phyloP scores from a whole-genome alignment of 2,113 vertebrate species.

The Aleadryas rufinucha region DNA sequence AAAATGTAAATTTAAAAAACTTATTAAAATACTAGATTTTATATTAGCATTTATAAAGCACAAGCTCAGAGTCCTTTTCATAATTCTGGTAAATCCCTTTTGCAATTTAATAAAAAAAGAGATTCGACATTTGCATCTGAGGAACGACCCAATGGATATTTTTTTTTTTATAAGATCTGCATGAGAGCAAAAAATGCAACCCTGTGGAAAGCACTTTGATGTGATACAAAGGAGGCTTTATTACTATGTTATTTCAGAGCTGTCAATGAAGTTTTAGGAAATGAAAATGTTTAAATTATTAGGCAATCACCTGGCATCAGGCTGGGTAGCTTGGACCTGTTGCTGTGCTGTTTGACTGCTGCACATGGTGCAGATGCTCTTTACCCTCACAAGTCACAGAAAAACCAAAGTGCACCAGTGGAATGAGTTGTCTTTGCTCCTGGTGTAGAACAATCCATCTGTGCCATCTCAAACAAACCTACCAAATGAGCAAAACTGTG shows the following conservation, averaged over 20 bases:
- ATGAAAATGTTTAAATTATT: neutral
- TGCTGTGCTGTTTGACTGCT: neutral
- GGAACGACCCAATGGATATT: neutral
- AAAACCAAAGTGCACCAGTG: neutral
- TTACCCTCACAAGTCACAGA: neutral
- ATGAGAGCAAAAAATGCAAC: neutral
- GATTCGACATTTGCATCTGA: neutral
- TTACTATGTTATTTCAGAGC: neutral
- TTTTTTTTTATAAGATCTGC: neutral
- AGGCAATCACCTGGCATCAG: neutral
- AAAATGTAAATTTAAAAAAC: constrained; percentile 25
- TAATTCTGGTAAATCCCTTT: constrained; percentile 25
- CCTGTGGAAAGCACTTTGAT: neutral
- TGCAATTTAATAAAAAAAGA: constrained; percentile 26
- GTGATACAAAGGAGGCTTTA: neutral
- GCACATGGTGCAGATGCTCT: neutral
- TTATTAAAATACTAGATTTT: constrained; percentile 19
- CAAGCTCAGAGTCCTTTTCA: neutral
- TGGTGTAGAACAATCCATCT: neutral
- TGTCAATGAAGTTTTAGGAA: neutral
- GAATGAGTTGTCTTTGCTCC: neutral
- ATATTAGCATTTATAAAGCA: constrained; percentile 40
- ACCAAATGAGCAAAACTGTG: neutral
- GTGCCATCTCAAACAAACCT: neutral
- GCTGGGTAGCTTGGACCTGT: neutral